Conservation (phyloP, 2,113 vertebrate genomes). For the Charadrius vociferus region DNA sequence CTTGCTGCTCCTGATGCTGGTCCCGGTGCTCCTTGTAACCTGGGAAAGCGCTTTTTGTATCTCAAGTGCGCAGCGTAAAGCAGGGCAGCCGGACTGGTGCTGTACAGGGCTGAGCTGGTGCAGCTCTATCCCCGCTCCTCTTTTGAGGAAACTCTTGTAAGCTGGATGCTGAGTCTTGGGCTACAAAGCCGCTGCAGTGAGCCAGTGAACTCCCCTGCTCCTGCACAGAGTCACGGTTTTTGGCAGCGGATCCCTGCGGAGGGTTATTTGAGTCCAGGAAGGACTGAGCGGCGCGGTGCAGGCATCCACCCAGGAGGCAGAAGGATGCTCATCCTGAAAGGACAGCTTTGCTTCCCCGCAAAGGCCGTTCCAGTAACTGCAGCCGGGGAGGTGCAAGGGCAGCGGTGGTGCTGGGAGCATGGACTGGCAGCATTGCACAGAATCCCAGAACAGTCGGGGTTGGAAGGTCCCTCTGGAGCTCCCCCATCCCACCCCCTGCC, state of each 20-base stretch:
- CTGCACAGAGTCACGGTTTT: not conserved
- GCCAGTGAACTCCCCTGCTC: not conserved
- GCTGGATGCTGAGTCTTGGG: accelerated
- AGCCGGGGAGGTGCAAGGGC: accelerated
- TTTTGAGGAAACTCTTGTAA: not conserved
- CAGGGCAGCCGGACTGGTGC: not conserved
- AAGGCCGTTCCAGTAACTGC: not conserved
- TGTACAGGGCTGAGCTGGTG: not conserved
- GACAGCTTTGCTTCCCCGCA: not conserved
- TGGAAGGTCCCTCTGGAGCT: too few species aligned
- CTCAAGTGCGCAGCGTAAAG: accelerated
- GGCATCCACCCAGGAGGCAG: not conserved
- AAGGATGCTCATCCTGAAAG: not conserved
- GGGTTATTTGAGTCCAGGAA: not conserved
- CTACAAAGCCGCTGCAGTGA: accelerated
- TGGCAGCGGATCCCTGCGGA: not conserved
- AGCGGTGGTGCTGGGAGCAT: not conserved
- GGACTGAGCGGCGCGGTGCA: not conserved
- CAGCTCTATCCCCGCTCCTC: not conserved
- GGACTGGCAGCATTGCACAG: too few species aligned
- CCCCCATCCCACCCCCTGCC: too few species aligned
- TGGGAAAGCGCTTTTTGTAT: not conserved
- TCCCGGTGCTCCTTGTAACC: not conserved
- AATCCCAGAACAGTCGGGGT: too few species aligned
- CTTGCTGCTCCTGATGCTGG: accelerated